Conservation (phyloP, 2,888 invertebrate species). For the Palloptera scutellata region DNA sequence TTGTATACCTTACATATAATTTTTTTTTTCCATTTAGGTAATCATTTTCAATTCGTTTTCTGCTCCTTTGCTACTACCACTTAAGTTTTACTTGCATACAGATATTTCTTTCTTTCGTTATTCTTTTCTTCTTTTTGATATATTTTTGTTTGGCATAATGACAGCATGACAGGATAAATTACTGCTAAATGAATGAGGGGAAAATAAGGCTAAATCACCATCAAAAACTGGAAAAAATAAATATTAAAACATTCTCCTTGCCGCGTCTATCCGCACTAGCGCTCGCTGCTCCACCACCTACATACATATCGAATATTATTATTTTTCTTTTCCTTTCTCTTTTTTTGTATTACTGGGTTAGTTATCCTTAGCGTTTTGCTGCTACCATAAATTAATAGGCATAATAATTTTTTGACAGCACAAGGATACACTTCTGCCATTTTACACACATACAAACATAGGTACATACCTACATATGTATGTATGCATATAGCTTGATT, state of each 20-base stretch:
- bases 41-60: slow-evolving; percentile 34
- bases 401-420: slow-evolving; percentile 62
- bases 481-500: neutral
- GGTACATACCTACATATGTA: neutral
- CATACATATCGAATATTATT: slow-evolving; percentile 4
- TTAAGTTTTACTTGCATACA: too few species aligned
- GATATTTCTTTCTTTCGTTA: neutral
- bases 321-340: slow-evolving; percentile 22
- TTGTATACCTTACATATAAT: neutral
- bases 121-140: slow-evolving; percentile 20
- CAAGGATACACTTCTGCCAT: slow-evolving; percentile 53
- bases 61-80: slow-evolving; percentile 11
- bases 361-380: slow-evolving; percentile 30
- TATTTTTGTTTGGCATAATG: slow-evolving; percentile 55
- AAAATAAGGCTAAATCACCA: slow-evolving; percentile 40
- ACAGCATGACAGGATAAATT: slow-evolving; percentile 65
- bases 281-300: slow-evolving; percentile 17
- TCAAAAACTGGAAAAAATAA: slow-evolving; percentile 20
- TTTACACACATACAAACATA: neutral
- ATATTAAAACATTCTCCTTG: slow-evolving; percentile 17
- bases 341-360: slow-evolving; percentile 21
- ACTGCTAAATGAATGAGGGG: slow-evolving; percentile 58
- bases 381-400: slow-evolving; percentile 59
- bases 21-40: slow-evolving; percentile 20
- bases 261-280: slow-evolving; percentile 3